Base-by-base conservation (phyloP, 2,888 invertebrate species). In the Tenthredo distinguenda region DNA sequence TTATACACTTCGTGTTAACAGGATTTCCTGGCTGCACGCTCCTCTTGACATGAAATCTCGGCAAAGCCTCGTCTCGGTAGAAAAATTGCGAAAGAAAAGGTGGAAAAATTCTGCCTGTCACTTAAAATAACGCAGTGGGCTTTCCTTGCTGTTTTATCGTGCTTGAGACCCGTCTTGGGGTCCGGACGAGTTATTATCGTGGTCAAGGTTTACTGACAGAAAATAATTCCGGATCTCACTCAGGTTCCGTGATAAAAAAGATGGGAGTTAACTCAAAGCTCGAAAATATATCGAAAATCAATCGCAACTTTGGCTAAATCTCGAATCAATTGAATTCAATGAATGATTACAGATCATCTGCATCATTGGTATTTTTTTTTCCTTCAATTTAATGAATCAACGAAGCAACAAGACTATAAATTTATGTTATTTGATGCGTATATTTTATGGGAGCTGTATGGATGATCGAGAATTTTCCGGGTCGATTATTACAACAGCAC, bases 91-190 rank as follows among this genome's bases (percentile, higher is more conserved):
- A 12, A 71, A 71, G 15, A 37, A 71, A 37, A 71, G 37, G 10
- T 31, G 37, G 43, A 40, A 74, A 74, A 43, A 40, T 74, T 43
- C 72, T 10, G 43, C 21, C 21, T 43, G 72, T 74, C 72, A 74
- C 72, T 40, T 74, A 74, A 74, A 74, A 74, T 74, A 74, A 74
- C 43, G 40, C 43, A 21, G 43, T 43, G 40, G 72, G n/a, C 21
- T 43, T 74, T 74, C 72, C 21, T 43, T 74, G 72, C 72, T 74
- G 72, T 40, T 74, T 74, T 31, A 18, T 43, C 21, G 43, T 21
- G 72, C 43, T 74, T 21, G 43, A 74, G 12, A 37, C 21, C 7
- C 72, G 7, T 43, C 43, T 12, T 12, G n/a, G 72, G 21, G 72
- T 43, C 10, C 21, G 40, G 21, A 43, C 40, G n/a, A 21, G 21